A percentile compares a stretch with the other conserved stretches of the same genome.
These are phyloP conservation scores for Myotis brandtii DNA, from an alignment of 2,113 vertebrate species.

Conservation along the genomic window DNA sequence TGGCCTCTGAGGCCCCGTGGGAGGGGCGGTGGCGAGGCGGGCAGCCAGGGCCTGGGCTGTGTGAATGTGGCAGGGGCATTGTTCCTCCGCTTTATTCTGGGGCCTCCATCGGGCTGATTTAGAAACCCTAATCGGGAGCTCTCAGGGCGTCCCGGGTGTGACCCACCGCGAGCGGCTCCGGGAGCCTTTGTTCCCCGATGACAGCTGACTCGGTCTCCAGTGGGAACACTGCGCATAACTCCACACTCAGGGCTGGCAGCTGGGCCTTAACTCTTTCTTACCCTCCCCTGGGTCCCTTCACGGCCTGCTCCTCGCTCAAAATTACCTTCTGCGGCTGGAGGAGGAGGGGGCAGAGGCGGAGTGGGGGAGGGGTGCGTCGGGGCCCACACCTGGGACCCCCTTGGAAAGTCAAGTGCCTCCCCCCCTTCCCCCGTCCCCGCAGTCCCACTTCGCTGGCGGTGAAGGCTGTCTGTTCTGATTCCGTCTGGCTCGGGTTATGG, in stretches of 20 bases:
- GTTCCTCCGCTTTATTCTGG: constrained; percentile 84
- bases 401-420: background rate
- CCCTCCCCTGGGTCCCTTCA: constrained; percentile 39
- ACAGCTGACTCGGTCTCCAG: constrained; percentile 88
- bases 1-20: constrained; percentile 59
- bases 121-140: constrained; percentile 88
- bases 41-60: constrained; percentile 33
- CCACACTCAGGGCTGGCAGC: constrained; percentile 82
- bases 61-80: constrained; percentile 84
- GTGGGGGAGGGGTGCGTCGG: fast-evolving
- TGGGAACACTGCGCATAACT: constrained; percentile 87
- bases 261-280: constrained; percentile 87
- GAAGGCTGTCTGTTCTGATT: background rate
- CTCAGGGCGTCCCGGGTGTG: constrained; percentile 84
- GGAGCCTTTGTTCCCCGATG: constrained; percentile 87
- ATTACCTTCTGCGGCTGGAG: background rate
- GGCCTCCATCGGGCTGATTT: constrained; percentile 87
- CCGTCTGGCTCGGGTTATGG: background rate
- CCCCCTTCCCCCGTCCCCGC: fast-evolving
- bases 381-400: background rate
- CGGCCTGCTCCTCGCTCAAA: background rate
- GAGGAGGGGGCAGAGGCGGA: fast-evolving
- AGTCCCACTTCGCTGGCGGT: background rate
- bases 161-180: constrained; percentile 84
- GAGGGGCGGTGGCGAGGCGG: constrained; percentile 55